Conservation (phyloP, 2,888 invertebrate species). For the Sinopyrophorus schimmeli region DNA sequence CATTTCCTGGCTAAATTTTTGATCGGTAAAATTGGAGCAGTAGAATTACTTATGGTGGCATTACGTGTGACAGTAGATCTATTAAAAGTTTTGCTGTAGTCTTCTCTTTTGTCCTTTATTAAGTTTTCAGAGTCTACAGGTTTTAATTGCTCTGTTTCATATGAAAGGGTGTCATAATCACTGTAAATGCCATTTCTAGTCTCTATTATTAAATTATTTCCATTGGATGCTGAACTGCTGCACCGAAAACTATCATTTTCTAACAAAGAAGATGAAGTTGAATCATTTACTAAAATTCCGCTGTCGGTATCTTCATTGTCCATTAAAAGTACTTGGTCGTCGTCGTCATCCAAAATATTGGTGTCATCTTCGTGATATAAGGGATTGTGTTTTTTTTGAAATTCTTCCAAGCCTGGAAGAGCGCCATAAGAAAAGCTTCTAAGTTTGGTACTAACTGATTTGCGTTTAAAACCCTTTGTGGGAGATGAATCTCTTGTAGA, state of each 20-base stretch:
- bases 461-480: constrained; percentile 46
- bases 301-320: constrained; percentile 75
- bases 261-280: constrained; percentile 68
- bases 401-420: constrained; percentile 71
- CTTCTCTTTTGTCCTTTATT: constrained; percentile 61
- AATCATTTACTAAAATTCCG: constrained; percentile 74
- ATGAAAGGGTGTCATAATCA: constrained; percentile 49
- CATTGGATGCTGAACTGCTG: constrained; percentile 60
- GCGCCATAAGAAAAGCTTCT: constrained; percentile 77
- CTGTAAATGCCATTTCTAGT: constrained; percentile 26
- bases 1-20: constrained; percentile 24
- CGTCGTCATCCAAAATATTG: constrained; percentile 56
- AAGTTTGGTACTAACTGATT: constrained; percentile 57
- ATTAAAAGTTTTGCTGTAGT: constrained; percentile 40
- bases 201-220: constrained; percentile 60
- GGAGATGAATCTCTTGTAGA: constrained; percentile 42
- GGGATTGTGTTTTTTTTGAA: constrained; percentile 64
- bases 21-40: constrained; percentile 27
- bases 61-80: background rate
- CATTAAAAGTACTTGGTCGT: constrained; percentile 60
- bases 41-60: constrained; percentile 46
- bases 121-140: constrained; percentile 54
- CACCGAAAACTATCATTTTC: constrained; percentile 61
- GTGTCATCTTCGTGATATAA: constrained; percentile 65
- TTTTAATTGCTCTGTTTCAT: constrained; percentile 46